Base-by-base conservation (phyloP, 2,113 vertebrate species). In the Bos indicus region DNA sequence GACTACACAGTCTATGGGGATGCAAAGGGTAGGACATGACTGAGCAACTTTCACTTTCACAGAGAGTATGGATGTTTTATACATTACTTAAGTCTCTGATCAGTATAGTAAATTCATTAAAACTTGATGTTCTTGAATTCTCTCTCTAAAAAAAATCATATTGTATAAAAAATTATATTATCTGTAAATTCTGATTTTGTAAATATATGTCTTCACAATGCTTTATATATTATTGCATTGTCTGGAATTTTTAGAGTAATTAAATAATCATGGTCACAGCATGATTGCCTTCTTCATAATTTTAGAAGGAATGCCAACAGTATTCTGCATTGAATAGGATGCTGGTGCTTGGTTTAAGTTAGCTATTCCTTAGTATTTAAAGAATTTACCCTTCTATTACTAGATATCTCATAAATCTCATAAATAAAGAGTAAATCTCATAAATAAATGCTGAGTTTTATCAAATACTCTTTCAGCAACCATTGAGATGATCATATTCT, bases 371-470 rank as follows among this genome's bases (percentile, higher is more conserved):
- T 86, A 80, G 71, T 56, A 90, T 46, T 67, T 78, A 80, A 89
- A 90, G 48, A 78, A 90, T 71, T 26, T 62, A 71, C 26, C 30
- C 59, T 84, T 96, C 62, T 94, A 92, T 56, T 83, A 12, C 36
- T 92, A 92, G 40, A 82, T 80, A 85, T n/a, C 13, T 74, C 59
- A 82, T 91, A 86, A 90, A 71, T 80, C n/a, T 91, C 28, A 80
- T 74, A 62, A 95, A 84, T 59, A 92, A 94, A 83, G 17, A 83
- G 90, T 91, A 86, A 90, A 71, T 80, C n/a, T 91, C 28, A 80
- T 78, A 67, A 95, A 83, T 62, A 91, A 94, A 82, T 86, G 13
- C 51, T 48, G 26, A 91, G 60, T 92, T 94, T 96, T 90, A 92
- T 52, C 21, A 95, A 87, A 94, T 56, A 46, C 6, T 46, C 16